Evolutionary conservation across 2,113 vertebrate species (phyloP), one percentile per base, ranked within the genome.

Genomic region (Fregata magnificens): DNA sequence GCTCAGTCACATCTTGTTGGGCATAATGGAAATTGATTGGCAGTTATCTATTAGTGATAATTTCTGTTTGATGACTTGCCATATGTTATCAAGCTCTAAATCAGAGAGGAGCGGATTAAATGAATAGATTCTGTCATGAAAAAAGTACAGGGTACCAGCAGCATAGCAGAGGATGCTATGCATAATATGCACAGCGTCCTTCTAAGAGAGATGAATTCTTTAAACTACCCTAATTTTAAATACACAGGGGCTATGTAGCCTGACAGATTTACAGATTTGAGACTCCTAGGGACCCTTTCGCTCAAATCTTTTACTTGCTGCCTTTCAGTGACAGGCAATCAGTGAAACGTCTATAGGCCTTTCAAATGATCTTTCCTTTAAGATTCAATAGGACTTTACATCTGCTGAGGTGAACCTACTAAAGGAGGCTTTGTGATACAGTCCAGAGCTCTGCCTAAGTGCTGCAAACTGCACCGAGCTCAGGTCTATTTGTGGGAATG

Each of bases 21-120:
- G 59, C 55, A 93, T 87, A 96, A 97, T 95, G 92, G 95, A 96
- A 92, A 97, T 92, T 95, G 96, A 97, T 95, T 96, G 96, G 74
- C 97, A 97, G 96, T 97, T 97, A 97, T 97, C 93, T 97, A 91
- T 97, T 97, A 97, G 86, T 0, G 38, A 97, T 98, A 97, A 97
- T 97, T 97, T 97, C 91, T 96, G 81, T 96, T 95, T 97, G 94
- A 96, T 97, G 88, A 95, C 82, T 97, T 96, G 88, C 93, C 96
- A 97, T 95, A 87, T 97, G 95, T 82, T 95, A 95, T 97, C 93
- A 94, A 91, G 81, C 56, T 89, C 22, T 70, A 94, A 95, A 97
- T 92, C 94, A 95, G 91, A 93, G 61, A 82, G 93, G 79, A 86
- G 36, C 1, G 1, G 79, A 92, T 91, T 96, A 94, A 96, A 95